phyloP scores from a whole-genome alignment of 2,888 invertebrate genomes.

The Lepas anatifera region DNA sequence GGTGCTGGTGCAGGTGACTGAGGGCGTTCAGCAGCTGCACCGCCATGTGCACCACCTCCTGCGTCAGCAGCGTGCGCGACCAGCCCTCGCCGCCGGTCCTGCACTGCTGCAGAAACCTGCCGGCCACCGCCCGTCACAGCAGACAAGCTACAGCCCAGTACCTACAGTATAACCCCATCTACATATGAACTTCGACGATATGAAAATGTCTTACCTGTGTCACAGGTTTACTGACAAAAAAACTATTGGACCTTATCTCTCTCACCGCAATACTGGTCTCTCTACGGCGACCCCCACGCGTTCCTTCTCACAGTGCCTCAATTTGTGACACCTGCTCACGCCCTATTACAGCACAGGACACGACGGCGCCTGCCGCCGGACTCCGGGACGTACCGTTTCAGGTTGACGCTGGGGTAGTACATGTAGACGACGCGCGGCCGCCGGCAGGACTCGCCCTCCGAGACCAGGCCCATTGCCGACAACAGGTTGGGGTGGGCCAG shows the following conservation, averaged over 20 bases:
- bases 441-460: conserved; percentile 17
- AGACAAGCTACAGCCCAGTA: neutral
- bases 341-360: no score
- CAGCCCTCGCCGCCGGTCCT: neutral
- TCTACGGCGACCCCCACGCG: no score
- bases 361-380: neutral
- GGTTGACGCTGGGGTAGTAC: conserved; percentile 17
- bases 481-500: conserved; percentile 22
- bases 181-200: neutral
- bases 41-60: conserved; percentile 25
- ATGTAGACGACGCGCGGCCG: conserved; percentile 20
- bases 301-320: no score
- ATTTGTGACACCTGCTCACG: no score
- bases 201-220: no score
- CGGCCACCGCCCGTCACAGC: neutral
- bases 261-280: no score
- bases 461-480: conserved; percentile 21
- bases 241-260: no score
- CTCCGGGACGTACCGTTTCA: conserved; percentile 13
- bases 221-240: no score
- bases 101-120: conserved; percentile 24
- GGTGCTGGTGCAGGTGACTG: conserved; percentile 25
- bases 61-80: conserved; percentile 21
- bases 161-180: neutral
- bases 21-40: conserved; percentile 26